phyloP scores from a whole-genome alignment of 2,113 vertebrate species.

The Aramus guarauna region DNA sequence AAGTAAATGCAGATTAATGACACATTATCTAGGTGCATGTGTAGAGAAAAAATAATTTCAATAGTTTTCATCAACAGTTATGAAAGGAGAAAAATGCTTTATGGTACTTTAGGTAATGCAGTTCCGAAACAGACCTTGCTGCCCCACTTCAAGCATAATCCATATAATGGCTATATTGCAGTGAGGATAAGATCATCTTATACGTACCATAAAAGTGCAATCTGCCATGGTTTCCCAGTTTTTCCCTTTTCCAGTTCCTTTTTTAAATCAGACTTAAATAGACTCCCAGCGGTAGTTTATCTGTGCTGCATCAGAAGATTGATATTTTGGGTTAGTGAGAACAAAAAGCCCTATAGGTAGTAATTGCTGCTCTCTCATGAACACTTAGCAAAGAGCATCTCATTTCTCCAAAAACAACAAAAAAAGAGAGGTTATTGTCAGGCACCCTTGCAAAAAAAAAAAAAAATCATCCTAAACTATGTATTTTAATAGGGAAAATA shows the following conservation, averaged over 20 bases:
- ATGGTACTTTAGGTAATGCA: slow-evolving; percentile 8
- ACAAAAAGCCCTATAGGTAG: slow-evolving; percentile 15
- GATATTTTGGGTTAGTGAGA: slow-evolving; percentile 33
- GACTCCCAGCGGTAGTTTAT: slow-evolving; percentile 40
- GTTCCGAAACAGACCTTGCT: slow-evolving; percentile 18
- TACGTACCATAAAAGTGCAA: slow-evolving; percentile 37
- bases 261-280: slow-evolving; percentile 8
- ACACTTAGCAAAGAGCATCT: not conserved
- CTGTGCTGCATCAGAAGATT: slow-evolving; percentile 16
- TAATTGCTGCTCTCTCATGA: slow-evolving; percentile 23
- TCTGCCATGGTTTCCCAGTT: slow-evolving; percentile 12
- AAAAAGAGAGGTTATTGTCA: not conserved
- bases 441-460: not conserved
- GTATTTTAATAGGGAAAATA: not conserved
- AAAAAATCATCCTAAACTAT: not conserved
- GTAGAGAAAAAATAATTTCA: not conserved
- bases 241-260: not conserved
- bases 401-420: not conserved
- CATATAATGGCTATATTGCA: slow-evolving; percentile 27
- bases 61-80: not conserved
- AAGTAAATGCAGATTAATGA: not conserved
- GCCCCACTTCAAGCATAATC: slow-evolving; percentile 31
- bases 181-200: slow-evolving; percentile 15
- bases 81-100: not conserved
- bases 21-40: not conserved